Base-by-base conservation (phyloP, 2,113 vertebrate genomes). In the Pteruthius melanotis region DNA sequence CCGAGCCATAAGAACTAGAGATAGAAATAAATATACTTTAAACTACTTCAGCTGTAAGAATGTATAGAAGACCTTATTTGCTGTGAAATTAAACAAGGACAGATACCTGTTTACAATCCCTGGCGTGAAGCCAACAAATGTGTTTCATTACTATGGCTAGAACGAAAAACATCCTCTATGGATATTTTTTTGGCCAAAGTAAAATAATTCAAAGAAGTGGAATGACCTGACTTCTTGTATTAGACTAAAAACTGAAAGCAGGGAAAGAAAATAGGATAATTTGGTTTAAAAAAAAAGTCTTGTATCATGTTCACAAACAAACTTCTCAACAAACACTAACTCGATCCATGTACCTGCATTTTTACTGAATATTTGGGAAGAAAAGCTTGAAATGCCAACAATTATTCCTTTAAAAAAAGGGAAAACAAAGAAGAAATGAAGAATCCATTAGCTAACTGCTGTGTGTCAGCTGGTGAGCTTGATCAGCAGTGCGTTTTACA, bases 31-130 rank as follows among this genome's bases (percentile, higher is more conserved):
- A 88, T 74, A 37, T 83, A 37, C 33, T 75, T 91, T 49, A 85
- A 76, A 90, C 50, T 59, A 56, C 77, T 88, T 90, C 68, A 78
- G 44, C 54, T 87, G 24, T 68, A 83, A 87, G 57, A 92, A 89
- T 74, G 40, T 76, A 75, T 45, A 81, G 64, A 92, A 82, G 66
- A 68, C 65, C 30, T 89, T 91, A 94, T 89, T 94, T 95, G 75
- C 78, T 75, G 39, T 90, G 86, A 95, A 93, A 96, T 95, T 95
- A 95, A 93, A 90, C 47, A 78, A 79, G 71, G 83, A 84, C 33
- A 95, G 82, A 71, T 89, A 89, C 42, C 69, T 92, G 65, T 94
- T 94, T 93, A 93, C 60, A 91, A 31, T 91, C 80, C 21, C 33
- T 89, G 71, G 77, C 18, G 0, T 72, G 68, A 89, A 91, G 75